Evolutionary conservation across 1,140 invertebrate species (phyloP), one percentile per base, ranked within the genome.

Genomic region (Euglossa dilemma): DNA sequence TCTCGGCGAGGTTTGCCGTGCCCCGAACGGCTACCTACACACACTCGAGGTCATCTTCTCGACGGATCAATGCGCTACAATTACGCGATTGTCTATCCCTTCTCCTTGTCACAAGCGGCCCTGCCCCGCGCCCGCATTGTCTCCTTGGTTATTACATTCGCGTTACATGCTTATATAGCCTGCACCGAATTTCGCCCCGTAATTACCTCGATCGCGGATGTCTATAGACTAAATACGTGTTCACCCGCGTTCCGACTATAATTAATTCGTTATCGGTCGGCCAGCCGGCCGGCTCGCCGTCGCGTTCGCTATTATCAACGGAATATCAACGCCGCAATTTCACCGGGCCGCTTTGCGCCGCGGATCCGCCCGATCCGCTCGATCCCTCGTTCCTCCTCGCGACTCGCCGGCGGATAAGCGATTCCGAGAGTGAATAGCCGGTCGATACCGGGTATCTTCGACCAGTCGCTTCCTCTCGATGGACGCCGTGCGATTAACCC

Each of bases 141-240:
- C 71, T 88, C 83, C 59, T 82, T 79, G 83, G 87, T 88, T 88
- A 88, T 88, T 88, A 88, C 87, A 88, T 88, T 80, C 86, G 66
- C 71, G 86, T 88, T 88, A 88, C 86, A 88, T 85, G 74, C 86
- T 80, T 70, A 75, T 85, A 71, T 43, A 76, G 64, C 43, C 63
- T 45, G 23, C 59, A 28, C 66, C 47, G 86, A 88, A 88, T 88
- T 88, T 88, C 86, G 83, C 74, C 74, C 75, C 73, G 85, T 88
- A 88, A 88, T 88, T 88, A 83, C 87, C 83, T 82, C 86, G 85
- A 88, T 88, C 85, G 74, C 64, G 73, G 70, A 70, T 79, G 79
- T 79, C 79, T 83, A 88, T 88, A 76, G 83, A 79, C 75, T 77
- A 84, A 85, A 87, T 89, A 85, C 86, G 61, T 70, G 87, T 75